Base-by-base conservation (phyloP, 2,888 invertebrate genomes). In the Ormyrus rosae region DNA sequence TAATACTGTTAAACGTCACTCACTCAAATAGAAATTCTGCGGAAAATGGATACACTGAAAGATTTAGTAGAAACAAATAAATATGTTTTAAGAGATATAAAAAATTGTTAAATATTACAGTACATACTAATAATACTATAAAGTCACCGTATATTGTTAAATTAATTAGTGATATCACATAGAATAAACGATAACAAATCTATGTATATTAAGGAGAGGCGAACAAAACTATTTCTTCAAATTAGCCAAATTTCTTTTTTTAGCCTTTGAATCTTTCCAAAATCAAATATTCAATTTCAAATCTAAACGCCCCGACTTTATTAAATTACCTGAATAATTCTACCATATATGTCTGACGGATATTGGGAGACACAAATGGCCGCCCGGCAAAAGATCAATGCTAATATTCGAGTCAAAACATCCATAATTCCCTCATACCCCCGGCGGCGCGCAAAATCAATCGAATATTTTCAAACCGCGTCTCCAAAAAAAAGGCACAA, bases 401-500 rank as follows among this genome's bases (percentile, higher is more conserved):
- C 34, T 46, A n/a, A 63, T 46, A n/a, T 6, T 55, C 6, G 34
- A 55, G n/a, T 46, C 19, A 11, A 48, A 46, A 55, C 11, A n/a
- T 45, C 7, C 55, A 9, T 11, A 4, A 34, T 50, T 7, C 6
- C 9, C 34, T 5, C 5, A 45, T 6, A 7, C 0, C 34, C 34
- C 6, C 19, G 10, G 10, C 11, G 34, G 10, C 50, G 10, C 50
- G 10, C 45, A 48, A 48, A 64, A 10, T 5, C 19, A 61, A 61
- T 7, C 7, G 19, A 34, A 19, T 56, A 64, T 56, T 73, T 73
- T 46, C 55, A 51, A 51, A 13, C 5, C 64, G 4, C 6, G 19
- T 34, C n/a, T 13, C 61, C 48, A 73, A 73, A 73, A 73, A 67
- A 68, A 46, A 6, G 55, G 9, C 60, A 60, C 10, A 34, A 34